phyloP scores from a whole-genome alignment of 2,113 vertebrate genomes.

The Chiloscyllium plagiosum region DNA sequence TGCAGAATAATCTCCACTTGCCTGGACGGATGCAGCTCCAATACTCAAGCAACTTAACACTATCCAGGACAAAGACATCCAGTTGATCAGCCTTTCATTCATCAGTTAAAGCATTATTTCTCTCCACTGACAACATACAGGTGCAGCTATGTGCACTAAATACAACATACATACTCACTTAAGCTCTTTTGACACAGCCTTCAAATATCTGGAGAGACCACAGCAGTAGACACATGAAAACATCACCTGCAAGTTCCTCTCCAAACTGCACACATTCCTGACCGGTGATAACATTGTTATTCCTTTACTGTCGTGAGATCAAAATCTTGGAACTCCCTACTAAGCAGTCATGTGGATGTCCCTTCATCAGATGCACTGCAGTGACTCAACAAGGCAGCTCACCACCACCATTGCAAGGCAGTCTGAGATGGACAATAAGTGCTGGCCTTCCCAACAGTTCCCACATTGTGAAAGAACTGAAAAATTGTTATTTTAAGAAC shows the following conservation, averaged over 20 bases:
- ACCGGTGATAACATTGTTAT: neutral
- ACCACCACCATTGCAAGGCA: neutral
- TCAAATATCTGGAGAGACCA: neutral
- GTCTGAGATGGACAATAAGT: neutral
- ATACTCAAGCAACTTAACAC: neutral
- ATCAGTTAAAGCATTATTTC: neutral
- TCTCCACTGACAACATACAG: neutral
- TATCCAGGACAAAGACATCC: neutral
- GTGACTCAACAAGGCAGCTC: neutral
- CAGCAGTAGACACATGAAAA: neutral
- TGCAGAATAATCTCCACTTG: neutral
- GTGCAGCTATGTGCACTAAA: neutral
- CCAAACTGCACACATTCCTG: too few species aligned
- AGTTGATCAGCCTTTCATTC: neutral
- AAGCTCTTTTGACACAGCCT: neutral
- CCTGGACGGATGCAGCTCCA: neutral
- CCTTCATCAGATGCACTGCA: neutral
- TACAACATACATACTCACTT: neutral
- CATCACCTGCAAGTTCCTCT: too few species aligned
- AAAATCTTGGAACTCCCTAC: neutral
- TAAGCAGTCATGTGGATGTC: neutral
- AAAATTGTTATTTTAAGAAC: neutral
- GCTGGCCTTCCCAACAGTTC: neutral
- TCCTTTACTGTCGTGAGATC: neutral
- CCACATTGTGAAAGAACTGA: neutral